Evolutionary conservation across 2,113 vertebrate genomes (phyloP).

Genomic region (Atrichornis clamosus): DNA sequence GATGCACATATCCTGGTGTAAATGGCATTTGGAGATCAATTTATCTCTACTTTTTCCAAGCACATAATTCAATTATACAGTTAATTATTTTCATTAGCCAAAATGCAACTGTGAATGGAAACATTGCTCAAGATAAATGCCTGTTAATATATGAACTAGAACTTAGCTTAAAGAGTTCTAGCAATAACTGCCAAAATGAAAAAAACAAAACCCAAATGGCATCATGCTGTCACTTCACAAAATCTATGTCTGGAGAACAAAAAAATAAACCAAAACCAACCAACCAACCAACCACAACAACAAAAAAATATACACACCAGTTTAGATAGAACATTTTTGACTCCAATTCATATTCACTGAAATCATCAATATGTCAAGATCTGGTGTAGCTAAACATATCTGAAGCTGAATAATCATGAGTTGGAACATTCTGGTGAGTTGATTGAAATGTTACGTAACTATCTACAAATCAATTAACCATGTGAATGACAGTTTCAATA

Average conservation of each 20-base stretch:
- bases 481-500: not conserved
- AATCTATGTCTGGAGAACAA: not conserved
- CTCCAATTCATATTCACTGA: not conserved
- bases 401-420: not conserved
- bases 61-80: not conserved
- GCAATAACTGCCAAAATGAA: not conserved
- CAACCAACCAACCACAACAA: too few relatives aligned
- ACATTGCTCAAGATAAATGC: not conserved
- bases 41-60: not conserved
- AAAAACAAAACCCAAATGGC: not conserved
- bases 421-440: not conserved
- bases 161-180: not conserved
- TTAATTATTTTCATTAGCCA: not conserved
- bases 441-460: not conserved
- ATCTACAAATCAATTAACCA: not conserved
- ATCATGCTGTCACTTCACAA: not conserved
- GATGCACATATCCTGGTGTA: not conserved
- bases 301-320: not conserved
- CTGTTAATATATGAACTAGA: not conserved
- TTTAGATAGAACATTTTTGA: not conserved
- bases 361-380: not conserved
- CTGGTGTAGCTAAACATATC: not conserved
- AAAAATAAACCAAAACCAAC: too few relatives aligned
- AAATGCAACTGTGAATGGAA: not conserved
- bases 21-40: not conserved